Evolutionary conservation across 2,113 vertebrate species (phyloP).

Genomic region (Pseudorhombus dupliciocellatus): DNA sequence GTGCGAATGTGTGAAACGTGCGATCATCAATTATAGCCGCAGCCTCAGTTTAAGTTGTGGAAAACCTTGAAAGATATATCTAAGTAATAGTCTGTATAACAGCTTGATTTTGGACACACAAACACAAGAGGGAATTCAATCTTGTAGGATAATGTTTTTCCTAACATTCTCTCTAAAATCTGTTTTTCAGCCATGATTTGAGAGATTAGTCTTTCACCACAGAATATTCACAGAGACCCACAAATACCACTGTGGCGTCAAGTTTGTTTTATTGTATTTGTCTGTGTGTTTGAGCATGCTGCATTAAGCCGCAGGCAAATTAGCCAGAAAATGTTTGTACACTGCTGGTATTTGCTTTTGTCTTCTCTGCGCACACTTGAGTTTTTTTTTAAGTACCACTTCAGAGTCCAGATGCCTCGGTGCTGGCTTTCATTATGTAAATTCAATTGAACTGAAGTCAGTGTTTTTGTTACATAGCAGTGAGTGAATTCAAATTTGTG

Average conservation of each 20-base stretch:
- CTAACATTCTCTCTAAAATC: conserved; percentile 7
- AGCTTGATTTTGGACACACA: not conserved
- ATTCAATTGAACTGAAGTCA: conserved; percentile 31
- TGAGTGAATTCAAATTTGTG: conserved; percentile 12
- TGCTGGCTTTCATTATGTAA: conserved; percentile 47
- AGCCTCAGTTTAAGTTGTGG: not conserved
- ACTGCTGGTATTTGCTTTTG: conserved; percentile 26
- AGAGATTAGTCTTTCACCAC: conserved; percentile 39
- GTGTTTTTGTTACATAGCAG: conserved; percentile 14
- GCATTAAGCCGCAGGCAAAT: conserved; percentile 47
- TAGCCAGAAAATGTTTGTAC: conserved; percentile 38
- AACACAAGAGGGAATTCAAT: conserved; percentile 6
- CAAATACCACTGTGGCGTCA: conserved; percentile 42
- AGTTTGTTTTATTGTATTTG: conserved; percentile 48
- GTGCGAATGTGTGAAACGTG: not conserved
- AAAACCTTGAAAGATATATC: not conserved
- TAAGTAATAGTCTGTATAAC: not conserved
- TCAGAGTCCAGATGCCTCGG: conserved; percentile 12
- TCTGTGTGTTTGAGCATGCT: conserved; percentile 31
- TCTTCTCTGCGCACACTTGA: conserved; percentile 12
- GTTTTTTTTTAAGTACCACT: conserved; percentile 7
- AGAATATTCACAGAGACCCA: conserved; percentile 35
- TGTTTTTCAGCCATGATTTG: conserved; percentile 17
- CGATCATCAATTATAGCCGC: conserved; percentile 25
- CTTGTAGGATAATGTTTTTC: conserved; percentile 2